These are phyloP conservation scores for Drosophila leonis DNA, from an alignment of 2,888 invertebrate species.

Conservation along the genomic window DNA sequence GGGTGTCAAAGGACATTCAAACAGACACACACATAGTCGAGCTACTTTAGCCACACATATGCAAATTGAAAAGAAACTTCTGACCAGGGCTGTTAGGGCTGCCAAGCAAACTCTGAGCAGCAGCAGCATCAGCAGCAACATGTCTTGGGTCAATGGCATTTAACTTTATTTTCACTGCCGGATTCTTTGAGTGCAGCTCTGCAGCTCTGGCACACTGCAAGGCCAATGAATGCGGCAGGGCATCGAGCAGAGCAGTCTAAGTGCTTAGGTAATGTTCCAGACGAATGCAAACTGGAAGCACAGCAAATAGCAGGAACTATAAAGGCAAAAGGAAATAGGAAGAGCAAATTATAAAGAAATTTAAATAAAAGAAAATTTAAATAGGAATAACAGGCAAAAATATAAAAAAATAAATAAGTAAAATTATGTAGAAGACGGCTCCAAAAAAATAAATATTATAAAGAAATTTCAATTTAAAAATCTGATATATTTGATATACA, in stretches of 20 bases:
- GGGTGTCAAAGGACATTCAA: conserved; percentile 29
- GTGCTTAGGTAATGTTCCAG: conserved; percentile 14
- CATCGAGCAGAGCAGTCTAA: conserved; percentile 6
- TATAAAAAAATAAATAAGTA: not conserved
- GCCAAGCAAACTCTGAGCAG: conserved; percentile 14
- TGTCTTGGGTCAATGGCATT: conserved; percentile 57
- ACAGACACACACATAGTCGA: conserved; percentile 2
- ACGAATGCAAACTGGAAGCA: not conserved
- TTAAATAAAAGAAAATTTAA: too few relatives aligned
- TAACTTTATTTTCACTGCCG: conserved; percentile 42
- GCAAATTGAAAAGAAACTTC: conserved; percentile 31
- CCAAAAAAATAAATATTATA: too few relatives aligned
- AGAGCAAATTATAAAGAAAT: not conserved
- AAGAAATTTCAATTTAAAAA: too few relatives aligned
- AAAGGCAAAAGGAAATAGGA: not conserved
- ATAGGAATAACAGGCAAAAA: not conserved
- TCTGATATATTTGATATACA: not conserved
- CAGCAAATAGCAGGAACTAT: not conserved
- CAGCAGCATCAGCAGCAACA: not conserved
- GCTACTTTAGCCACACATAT: conserved; percentile 34
- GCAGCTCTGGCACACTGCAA: conserved; percentile 5
- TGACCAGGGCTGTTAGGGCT: conserved; percentile 26
- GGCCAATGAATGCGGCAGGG: conserved; percentile 15
- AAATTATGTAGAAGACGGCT: too few relatives aligned
- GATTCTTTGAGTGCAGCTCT: conserved; percentile 20